Percentiles rank a stretch among this genome's conserved stretches.
Evolutionary conservation across 2,888 invertebrate genomes (phyloP).

Genomic region (Palloptera scutellata): DNA sequence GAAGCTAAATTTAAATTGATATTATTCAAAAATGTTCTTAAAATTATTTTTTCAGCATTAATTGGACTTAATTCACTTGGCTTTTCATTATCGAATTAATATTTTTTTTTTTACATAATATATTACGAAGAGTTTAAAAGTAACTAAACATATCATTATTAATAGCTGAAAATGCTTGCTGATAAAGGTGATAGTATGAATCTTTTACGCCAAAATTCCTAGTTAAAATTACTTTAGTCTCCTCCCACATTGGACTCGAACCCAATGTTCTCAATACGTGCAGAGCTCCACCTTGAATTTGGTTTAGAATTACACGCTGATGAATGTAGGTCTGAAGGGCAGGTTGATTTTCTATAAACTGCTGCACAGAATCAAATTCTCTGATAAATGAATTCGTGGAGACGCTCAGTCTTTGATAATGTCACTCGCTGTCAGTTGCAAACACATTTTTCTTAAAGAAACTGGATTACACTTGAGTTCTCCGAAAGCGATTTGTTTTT

Average conservation of each 20-base stretch:
- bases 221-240: constrained; percentile 24
- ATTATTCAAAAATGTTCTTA: constrained; percentile 37
- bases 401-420: constrained; percentile 28
- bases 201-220: constrained; percentile 37
- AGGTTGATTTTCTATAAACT: not conserved
- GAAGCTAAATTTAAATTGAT: constrained; percentile 31
- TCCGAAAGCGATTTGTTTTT: no score
- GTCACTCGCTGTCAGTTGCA: not conserved
- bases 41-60: constrained; percentile 31
- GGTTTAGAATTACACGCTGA: constrained; percentile 36
- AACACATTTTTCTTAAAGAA: no score
- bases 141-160: constrained; percentile 37
- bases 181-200: constrained; percentile 33
- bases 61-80: constrained; percentile 34
- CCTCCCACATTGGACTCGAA: constrained; percentile 31
- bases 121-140: constrained; percentile 31
- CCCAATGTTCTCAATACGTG: constrained; percentile 35
- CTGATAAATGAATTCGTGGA: constrained; percentile 28
- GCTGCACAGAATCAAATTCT: constrained; percentile 16
- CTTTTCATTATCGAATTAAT: no score
- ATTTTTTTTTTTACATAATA: no score
- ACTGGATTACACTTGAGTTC: no score
- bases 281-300: constrained; percentile 40
- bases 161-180: constrained; percentile 24
- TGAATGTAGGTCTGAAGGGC: constrained; percentile 26